Evolutionary conservation across 2,113 vertebrate genomes (phyloP).

Genomic region (Anoplopoma fimbria): DNA sequence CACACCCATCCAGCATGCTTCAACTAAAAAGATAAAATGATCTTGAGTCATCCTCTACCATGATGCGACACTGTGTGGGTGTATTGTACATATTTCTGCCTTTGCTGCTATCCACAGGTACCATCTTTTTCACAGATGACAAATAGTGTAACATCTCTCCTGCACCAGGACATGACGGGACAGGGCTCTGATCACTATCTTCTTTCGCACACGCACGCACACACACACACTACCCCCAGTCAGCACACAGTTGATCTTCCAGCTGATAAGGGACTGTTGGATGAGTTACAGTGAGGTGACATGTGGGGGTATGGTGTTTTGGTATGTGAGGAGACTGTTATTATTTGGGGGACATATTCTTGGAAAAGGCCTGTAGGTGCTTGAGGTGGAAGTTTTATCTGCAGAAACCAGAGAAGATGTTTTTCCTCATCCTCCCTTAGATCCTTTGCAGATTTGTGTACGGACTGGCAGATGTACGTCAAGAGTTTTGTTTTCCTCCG

Average conservation of each 20-base stretch:
- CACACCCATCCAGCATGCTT: background rate
- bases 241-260: background rate
- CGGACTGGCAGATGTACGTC: background rate
- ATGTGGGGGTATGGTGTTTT: background rate
- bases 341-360: background rate
- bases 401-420: background rate
- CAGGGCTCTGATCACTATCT: slow-evolving; percentile 14
- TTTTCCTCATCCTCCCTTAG: background rate
- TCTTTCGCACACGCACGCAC: background rate
- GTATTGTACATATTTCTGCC: background rate
- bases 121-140: slow-evolving; percentile 7
- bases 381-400: background rate
- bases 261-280: slow-evolving; percentile 5
- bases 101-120: background rate
- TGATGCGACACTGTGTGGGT: background rate
- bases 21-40: background rate
- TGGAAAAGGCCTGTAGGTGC: background rate
- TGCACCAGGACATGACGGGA: slow-evolving; percentile 3
- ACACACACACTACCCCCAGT: slow-evolving; percentile 2
- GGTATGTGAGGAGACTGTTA: background rate
- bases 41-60: background rate
- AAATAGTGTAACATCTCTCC: background rate
- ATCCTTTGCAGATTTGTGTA: background rate
- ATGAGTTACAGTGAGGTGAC: background rate
- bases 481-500: background rate